Evolutionary conservation across 2,888 invertebrate genomes (phyloP).

Genomic region (Idaea straminata): DNA sequence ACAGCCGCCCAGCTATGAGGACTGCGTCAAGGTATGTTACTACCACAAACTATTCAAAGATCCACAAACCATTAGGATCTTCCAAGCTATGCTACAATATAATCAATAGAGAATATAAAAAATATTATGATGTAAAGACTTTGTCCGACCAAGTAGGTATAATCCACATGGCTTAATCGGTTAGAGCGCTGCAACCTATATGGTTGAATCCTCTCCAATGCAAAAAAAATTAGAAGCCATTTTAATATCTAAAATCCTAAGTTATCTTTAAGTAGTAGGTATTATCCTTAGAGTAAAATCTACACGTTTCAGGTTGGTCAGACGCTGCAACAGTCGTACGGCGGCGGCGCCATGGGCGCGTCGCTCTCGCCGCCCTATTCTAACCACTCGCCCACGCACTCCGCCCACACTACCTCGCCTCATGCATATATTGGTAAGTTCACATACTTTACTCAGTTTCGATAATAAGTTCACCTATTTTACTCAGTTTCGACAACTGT

Average conservation of each 20-base stretch:
- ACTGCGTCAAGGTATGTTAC: constrained; percentile 87
- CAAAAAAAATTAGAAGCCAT: too few relatives aligned
- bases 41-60: constrained; percentile 14
- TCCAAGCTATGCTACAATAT: too few relatives aligned
- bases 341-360: constrained; percentile 77
- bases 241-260: too few relatives aligned
- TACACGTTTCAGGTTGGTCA: constrained; percentile 78
- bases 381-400: constrained; percentile 92
- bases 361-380: constrained; percentile 92
- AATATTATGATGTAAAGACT: too few relatives aligned
- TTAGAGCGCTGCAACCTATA: too few relatives aligned
- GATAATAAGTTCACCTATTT: too few relatives aligned
- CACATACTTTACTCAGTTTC: not conserved
- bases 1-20: constrained; percentile 94
- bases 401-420: constrained; percentile 89
- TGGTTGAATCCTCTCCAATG: too few relatives aligned
- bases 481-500: too few relatives aligned
- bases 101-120: too few relatives aligned
- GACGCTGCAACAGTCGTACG: constrained; percentile 82
- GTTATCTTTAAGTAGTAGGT: not conserved
- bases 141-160: too few relatives aligned
- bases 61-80: too few relatives aligned
- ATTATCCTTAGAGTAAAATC: not conserved
- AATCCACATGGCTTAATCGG: too few relatives aligned
- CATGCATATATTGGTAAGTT: constrained; percentile 86